phyloP scores from a whole-genome alignment of 2,113 vertebrate species.

The Vireo altiloquus region DNA sequence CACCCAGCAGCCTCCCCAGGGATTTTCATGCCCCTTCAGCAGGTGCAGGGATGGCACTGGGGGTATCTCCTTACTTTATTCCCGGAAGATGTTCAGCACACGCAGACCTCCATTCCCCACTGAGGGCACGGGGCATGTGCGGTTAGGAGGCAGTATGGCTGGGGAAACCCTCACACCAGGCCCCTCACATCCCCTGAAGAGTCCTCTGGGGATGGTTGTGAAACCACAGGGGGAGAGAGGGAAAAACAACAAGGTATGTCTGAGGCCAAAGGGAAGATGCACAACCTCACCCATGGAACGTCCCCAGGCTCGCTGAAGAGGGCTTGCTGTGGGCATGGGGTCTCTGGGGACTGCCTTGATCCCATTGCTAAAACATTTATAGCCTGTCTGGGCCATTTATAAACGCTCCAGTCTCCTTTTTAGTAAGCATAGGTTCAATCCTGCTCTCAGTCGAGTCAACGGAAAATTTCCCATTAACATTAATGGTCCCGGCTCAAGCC shows the following conservation, averaged over 20 bases:
- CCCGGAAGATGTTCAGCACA: neutral
- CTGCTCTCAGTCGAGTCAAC: neutral
- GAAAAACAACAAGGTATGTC: neutral
- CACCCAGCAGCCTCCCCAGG: neutral
- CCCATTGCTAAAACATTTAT: conserved; percentile 20
- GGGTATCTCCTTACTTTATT: neutral
- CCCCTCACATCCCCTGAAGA: neutral
- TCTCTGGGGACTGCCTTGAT: neutral
- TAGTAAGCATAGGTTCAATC: conserved; percentile 11
- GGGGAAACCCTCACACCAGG: neutral
- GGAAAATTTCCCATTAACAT: conserved; percentile 46
- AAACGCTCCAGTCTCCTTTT: conserved; percentile 32
- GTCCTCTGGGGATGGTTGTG: neutral
- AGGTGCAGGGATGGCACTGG: neutral
- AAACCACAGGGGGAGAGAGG: too few species aligned
- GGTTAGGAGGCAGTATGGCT: neutral
- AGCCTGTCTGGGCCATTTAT: conserved; percentile 49
- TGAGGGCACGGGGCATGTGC: fast-evolving
- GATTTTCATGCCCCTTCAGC: neutral
- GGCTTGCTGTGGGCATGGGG: neutral
- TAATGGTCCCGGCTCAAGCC: conserved; percentile 44
- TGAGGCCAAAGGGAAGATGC: neutral
- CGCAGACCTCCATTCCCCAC: fast-evolving
- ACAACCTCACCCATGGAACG: fast-evolving
- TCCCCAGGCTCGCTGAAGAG: neutral